Conservation (phyloP, 2,888 invertebrate genomes). For the Agrochola lota region DNA sequence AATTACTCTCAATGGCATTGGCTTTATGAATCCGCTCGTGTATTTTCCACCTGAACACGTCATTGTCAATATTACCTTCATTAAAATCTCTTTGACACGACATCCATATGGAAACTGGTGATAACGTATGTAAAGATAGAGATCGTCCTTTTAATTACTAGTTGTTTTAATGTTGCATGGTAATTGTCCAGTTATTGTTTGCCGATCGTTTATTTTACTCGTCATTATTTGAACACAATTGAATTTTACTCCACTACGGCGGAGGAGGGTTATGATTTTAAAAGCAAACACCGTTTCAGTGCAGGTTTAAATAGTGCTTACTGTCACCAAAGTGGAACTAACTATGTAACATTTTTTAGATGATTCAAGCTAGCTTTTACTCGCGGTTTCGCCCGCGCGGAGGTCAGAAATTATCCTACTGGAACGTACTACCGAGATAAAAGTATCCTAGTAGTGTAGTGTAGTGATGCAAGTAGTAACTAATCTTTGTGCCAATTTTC, state of each 20-base stretch:
- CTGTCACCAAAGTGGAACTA: background rate
- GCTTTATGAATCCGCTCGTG: background rate
- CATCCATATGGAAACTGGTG: conserved; percentile 12
- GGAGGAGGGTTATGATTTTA: no score
- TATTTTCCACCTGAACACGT: conserved; percentile 33
- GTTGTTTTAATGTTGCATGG: background rate
- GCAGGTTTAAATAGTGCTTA: background rate
- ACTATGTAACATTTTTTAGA: background rate
- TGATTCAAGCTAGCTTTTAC: no score
- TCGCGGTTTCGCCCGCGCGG: no score
- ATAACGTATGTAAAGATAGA: conserved; percentile 11
- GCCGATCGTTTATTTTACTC: background rate
- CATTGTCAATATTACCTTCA: conserved; percentile 37
- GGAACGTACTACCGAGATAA: no score
- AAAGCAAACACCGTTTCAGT: background rate
- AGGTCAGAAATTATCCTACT: no score
- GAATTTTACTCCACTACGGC: no score
- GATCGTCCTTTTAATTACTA: conserved; percentile 1
- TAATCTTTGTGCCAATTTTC: no score
- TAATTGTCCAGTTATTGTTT: background rate
- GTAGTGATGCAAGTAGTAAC: no score
- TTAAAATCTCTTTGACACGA: conserved; percentile 58
- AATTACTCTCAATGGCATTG: conserved; percentile 31
- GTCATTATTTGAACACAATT: background rate
- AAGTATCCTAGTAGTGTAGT: no score